Evolutionary conservation across 2,888 invertebrate species (phyloP).

Genomic region (Heliconius charithonia): DNA sequence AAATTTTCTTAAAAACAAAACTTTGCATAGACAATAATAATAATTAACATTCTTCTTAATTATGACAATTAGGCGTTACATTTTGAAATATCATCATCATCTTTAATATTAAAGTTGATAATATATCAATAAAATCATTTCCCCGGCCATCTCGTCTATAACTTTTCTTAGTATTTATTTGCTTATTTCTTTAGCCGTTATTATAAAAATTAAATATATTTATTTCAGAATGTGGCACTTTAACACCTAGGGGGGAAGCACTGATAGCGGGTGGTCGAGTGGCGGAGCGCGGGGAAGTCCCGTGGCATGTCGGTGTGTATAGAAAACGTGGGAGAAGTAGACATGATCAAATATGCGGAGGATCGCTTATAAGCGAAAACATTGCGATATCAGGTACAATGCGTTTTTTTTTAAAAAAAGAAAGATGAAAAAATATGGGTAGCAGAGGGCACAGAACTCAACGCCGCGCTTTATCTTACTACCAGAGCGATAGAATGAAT

Average conservation of each 20-base stretch:
- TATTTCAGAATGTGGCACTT: conserved; percentile 61
- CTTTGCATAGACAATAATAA: no score
- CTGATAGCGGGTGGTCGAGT: conserved; percentile 69
- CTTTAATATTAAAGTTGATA: no score
- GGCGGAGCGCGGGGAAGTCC: conserved; percentile 66
- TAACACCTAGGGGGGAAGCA: conserved; percentile 57
- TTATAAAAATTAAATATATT: background rate
- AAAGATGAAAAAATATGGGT: background rate
- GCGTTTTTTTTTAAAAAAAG: background rate
- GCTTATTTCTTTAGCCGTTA: no score
- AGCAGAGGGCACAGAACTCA: background rate
- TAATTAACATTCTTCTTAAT: no score
- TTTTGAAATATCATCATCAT: no score
- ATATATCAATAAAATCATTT: no score
- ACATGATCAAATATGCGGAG: conserved; percentile 82
- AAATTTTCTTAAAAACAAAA: no score
- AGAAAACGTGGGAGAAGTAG: conserved; percentile 59
- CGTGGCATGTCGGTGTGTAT: conserved; percentile 84
- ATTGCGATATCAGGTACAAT: conserved; percentile 65
- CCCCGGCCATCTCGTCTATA: no score
- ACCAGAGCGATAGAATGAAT: background rate
- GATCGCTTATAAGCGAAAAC: conserved; percentile 73
- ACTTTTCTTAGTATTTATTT: no score
- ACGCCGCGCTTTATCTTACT: background rate
- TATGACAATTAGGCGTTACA: no score